Evolutionary conservation across 2,888 invertebrate genomes (phyloP).

Genomic region (Microctonus aethiopoides): DNA sequence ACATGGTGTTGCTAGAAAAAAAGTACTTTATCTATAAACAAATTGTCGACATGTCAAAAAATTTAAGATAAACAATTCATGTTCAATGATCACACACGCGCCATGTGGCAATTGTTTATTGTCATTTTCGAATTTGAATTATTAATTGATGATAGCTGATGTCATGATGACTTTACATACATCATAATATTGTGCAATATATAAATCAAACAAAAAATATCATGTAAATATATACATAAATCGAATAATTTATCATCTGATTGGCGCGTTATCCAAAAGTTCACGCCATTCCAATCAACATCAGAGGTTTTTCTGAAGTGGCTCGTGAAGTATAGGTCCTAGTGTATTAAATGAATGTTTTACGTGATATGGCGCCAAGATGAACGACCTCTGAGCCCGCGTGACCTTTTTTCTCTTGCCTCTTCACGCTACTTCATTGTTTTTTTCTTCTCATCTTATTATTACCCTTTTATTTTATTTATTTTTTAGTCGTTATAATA

Average conservation of each 20-base stretch:
- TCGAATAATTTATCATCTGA: neutral
- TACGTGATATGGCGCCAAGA: constrained; percentile 43
- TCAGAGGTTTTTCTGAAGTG: neutral
- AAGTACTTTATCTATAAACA: constrained; percentile 40
- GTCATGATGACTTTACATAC: neutral
- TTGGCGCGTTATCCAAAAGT: constrained; percentile 6
- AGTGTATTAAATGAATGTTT: constrained; percentile 22
- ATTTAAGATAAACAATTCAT: neutral
- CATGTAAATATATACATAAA: neutral
- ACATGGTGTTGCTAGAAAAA: constrained; percentile 47
- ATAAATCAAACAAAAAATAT: neutral
- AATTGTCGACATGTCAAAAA: neutral
- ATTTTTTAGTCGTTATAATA: neutral
- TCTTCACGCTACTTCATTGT: neutral
- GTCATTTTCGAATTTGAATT: neutral
- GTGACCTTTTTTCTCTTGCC: constrained; percentile 9
- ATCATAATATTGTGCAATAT: neutral
- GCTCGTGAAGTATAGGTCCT: neutral
- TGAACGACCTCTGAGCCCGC: constrained; percentile 41
- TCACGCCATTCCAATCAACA: constrained; percentile 10
- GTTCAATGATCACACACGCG: neutral
- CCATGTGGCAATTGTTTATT: neutral
- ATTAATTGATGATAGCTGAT: neutral
- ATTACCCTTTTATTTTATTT: neutral
- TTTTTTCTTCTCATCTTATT: neutral